phyloP scores from a whole-genome alignment of 1,140 invertebrate genomes.

The Lordiphosa stackelbergi region DNA sequence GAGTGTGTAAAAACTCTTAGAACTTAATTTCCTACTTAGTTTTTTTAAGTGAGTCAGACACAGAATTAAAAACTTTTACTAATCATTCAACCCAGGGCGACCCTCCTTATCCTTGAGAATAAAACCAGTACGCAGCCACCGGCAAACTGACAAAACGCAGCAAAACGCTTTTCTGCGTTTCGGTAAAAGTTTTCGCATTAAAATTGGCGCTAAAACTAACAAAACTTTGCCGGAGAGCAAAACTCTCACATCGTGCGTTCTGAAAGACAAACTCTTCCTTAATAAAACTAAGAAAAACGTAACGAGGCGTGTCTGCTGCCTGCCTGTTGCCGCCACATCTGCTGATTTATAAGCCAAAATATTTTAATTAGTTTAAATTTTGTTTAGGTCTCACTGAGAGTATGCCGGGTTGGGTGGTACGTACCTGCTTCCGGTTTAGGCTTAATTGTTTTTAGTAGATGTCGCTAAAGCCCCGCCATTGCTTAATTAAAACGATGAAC shows the following conservation, averaged over 20 bases:
- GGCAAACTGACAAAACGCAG: slow-evolving; percentile 13
- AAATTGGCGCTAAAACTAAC: slow-evolving; percentile 48
- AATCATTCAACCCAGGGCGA: slow-evolving; percentile 30
- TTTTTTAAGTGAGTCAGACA: slow-evolving; percentile 23
- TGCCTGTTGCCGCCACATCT: slow-evolving; percentile 3
- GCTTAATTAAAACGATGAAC: background rate
- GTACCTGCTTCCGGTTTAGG: slow-evolving; percentile 5
- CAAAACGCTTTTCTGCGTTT: slow-evolving; percentile 16
- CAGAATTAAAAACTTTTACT: slow-evolving; percentile 37
- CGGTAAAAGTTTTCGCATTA: slow-evolving; percentile 39
- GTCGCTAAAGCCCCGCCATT: background rate
- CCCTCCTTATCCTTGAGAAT: background rate
- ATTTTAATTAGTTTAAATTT: slow-evolving; percentile 46
- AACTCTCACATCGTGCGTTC: no score
- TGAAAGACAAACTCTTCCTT: no score
- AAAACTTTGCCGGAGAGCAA: slow-evolving; percentile 18
- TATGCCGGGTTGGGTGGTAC: background rate
- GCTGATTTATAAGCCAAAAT: slow-evolving; percentile 45
- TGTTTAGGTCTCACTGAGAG: slow-evolving; percentile 8
- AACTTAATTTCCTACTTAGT: slow-evolving; percentile 14
- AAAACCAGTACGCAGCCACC: slow-evolving; percentile 3
- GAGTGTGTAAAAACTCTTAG: slow-evolving; percentile 1
- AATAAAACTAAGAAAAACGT: background rate
- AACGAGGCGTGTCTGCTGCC: background rate
- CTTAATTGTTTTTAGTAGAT: slow-evolving; percentile 27